Evolutionary conservation across 92 coral and sea anemone species (phyloP).

Genomic region (Phenganax stokvisi): DNA sequence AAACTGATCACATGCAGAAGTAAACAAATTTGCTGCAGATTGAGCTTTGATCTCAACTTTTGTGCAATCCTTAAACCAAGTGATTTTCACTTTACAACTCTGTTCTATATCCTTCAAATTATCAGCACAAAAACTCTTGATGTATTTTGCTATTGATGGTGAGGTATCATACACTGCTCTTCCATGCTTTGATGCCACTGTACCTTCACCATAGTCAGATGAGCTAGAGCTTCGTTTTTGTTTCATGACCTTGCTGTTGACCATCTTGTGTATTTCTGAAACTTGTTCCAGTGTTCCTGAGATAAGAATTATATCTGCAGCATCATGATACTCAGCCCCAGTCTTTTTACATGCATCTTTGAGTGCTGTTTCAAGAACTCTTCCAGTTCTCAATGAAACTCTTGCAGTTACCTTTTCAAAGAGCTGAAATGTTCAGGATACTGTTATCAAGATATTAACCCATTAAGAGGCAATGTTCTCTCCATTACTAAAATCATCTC

Average conservation of each 20-base stretch:
- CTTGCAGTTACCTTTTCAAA: slow-evolving; percentile 29
- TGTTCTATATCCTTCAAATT: slow-evolving; percentile 16
- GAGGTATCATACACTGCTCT: neutral
- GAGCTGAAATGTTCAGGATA: neutral
- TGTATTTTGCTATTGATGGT: slow-evolving; percentile 23
- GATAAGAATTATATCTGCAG: slow-evolving; percentile 11
- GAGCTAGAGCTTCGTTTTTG: slow-evolving; percentile 7
- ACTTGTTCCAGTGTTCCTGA: slow-evolving; percentile 22
- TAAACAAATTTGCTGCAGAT: neutral
- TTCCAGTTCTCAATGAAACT: slow-evolving; percentile 7
- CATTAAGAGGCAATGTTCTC: no score
- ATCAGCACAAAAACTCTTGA: neutral
- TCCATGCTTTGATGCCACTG: neutral
- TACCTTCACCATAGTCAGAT: neutral
- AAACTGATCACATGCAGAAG: slow-evolving; percentile 9
- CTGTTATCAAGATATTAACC: neutral
- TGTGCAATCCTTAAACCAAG: neutral
- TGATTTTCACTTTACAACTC: slow-evolving; percentile 4
- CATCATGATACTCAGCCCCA: slow-evolving; percentile 13
- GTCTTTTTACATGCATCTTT: slow-evolving; percentile 18
- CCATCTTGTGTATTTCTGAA: neutral
- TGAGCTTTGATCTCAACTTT: neutral
- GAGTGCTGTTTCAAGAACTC: neutral
- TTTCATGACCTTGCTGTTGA: neutral
- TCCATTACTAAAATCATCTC: no score